Conservation (phyloP, 2,888 invertebrate genomes). For the Chrysodeixis includens region DNA sequence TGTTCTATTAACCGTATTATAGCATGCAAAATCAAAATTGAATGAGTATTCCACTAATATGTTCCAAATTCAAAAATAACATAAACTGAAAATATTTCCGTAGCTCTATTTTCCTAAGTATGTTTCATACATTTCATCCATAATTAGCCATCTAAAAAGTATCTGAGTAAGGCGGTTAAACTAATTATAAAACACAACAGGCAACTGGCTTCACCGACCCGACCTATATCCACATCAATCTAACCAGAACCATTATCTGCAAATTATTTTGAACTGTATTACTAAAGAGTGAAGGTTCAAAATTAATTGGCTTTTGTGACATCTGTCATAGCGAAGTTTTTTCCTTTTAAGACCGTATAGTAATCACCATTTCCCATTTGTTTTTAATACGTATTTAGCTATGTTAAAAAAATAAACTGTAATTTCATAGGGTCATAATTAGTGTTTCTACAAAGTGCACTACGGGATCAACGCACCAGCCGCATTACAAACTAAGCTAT, state of each 20-base stretch:
- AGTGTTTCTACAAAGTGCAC: no score
- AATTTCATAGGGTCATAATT: no score
- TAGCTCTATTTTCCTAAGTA: background rate
- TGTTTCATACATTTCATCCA: background rate
- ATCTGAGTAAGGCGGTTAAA: slow-evolving; percentile 51
- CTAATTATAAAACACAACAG: slow-evolving; percentile 61
- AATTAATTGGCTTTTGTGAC: slow-evolving; percentile 54
- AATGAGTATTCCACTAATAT: no score
- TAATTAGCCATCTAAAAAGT: slow-evolving; percentile 28
- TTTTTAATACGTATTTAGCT: no score
- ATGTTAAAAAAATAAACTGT: no score
- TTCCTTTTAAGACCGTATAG: slow-evolving; percentile 53
- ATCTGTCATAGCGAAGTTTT: slow-evolving; percentile 49
- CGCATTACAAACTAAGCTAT: no score
- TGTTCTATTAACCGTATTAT: no score
- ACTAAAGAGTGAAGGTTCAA: slow-evolving; percentile 34
- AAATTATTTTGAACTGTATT: slow-evolving; percentile 5
- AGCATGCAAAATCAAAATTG: no score
- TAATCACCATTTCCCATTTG: slow-evolving; percentile 48
- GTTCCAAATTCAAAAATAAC: no score
- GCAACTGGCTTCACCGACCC: slow-evolving; percentile 62
- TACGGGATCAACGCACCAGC: no score
- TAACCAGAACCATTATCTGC: slow-evolving; percentile 40
- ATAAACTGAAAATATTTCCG: no score
- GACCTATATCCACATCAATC: slow-evolving; percentile 60